phyloP scores from a whole-genome alignment of 2,797 vertebrate genomes.

The Valencia hispanica region DNA sequence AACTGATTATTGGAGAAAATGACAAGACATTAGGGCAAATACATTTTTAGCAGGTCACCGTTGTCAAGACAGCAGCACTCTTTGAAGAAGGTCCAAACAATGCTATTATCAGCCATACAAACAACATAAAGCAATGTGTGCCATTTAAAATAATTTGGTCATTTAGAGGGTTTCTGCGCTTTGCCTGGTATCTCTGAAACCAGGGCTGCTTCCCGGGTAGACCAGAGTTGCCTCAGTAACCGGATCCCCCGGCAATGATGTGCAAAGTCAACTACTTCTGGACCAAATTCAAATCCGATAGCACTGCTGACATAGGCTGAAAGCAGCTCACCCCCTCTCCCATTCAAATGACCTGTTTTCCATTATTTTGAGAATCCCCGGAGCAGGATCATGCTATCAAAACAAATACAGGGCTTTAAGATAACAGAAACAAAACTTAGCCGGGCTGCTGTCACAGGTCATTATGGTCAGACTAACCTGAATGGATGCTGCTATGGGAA shows the following conservation, averaged over 20 bases:
- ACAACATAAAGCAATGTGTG: conserved; percentile 52
- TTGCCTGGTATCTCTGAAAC: conserved; percentile 28
- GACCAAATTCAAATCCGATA: conserved; percentile 65
- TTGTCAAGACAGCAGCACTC: conserved; percentile 60
- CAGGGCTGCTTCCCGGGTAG: conserved; percentile 27
- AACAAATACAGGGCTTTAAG: conserved; percentile 70
- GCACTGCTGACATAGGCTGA: conserved; percentile 58
- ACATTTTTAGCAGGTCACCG: conserved; percentile 41
- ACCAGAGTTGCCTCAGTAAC: conserved; percentile 57
- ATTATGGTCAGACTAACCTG: conserved; percentile 68
- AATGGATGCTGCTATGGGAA: conserved; percentile 60
- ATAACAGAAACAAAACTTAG: conserved; percentile 72
- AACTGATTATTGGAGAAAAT: conserved; percentile 26
- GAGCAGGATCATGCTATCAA: conserved; percentile 59
- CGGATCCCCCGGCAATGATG: conserved; percentile 66
- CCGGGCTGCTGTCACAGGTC: conserved; percentile 42
- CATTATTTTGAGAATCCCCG: conserved; percentile 52
- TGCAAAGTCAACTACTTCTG: conserved; percentile 72
- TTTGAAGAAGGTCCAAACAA: conserved; percentile 49
- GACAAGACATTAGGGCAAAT: conserved; percentile 46
- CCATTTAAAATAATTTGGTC: conserved; percentile 55
- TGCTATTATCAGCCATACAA: conserved; percentile 31
- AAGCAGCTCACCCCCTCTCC: conserved; percentile 36
- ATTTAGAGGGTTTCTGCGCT: conserved; percentile 50
- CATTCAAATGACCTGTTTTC: conserved; percentile 78